Conservation (phyloP, 2,113 vertebrate species). For the Corydoras maculifer region DNA sequence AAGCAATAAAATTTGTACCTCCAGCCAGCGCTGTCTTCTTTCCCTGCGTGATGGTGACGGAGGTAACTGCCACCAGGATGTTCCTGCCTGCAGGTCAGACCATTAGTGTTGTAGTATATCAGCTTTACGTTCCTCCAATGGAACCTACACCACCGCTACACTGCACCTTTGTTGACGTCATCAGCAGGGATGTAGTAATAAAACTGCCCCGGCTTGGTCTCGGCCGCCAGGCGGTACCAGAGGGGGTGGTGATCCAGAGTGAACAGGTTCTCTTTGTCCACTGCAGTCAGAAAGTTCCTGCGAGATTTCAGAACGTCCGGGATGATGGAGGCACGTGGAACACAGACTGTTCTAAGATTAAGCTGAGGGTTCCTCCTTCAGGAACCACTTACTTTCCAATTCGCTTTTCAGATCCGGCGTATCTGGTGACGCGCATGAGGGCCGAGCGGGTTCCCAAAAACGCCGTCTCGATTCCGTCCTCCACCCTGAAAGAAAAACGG, state of each 20-base stretch:
- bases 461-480: constrained; percentile 72
- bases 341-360: no score
- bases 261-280: constrained; percentile 80
- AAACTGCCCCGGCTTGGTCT: constrained; percentile 79
- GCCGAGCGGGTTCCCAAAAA: constrained; percentile 89
- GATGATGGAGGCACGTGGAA: no score
- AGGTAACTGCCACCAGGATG: constrained; percentile 52
- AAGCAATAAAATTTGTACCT: constrained; percentile 48
- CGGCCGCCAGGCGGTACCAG: constrained; percentile 87
- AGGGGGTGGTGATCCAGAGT: constrained; percentile 88
- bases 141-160: no score
- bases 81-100: constrained; percentile 50
- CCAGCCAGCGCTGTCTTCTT: constrained; percentile 59
- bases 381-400: constrained; percentile 73
- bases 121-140: no score
- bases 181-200: constrained; percentile 72
- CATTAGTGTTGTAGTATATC: not conserved
- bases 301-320: not conserved
- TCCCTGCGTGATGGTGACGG: constrained; percentile 55
- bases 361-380: no score
- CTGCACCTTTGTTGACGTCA: constrained; percentile 60
- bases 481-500: constrained; percentile 48
- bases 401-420: constrained; percentile 75
- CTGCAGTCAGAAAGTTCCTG: constrained; percentile 78
- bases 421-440: constrained; percentile 73